Conservation (phyloP, 2,888 invertebrate species). For the Athalia cordata region DNA sequence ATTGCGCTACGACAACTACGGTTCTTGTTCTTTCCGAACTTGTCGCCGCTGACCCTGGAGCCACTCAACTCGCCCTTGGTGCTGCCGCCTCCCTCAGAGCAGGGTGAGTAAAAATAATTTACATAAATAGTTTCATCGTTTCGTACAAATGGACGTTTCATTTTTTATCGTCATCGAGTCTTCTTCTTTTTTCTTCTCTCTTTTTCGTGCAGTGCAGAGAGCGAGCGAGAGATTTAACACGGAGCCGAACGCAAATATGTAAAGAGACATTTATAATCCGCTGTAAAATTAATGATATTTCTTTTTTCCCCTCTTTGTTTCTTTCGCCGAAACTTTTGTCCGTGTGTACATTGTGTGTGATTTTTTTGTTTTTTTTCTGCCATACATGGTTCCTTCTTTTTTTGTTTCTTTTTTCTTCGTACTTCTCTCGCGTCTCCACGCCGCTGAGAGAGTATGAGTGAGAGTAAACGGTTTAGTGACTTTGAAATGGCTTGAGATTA, state of each 20-base stretch:
- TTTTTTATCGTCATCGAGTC: neutral
- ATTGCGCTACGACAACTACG: constrained; percentile 74
- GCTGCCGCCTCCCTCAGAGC: constrained; percentile 65
- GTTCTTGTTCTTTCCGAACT: constrained; percentile 85
- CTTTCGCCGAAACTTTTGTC: too few species aligned
- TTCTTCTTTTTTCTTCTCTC: neutral
- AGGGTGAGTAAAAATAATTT: constrained; percentile 62
- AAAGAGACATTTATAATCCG: too few species aligned
- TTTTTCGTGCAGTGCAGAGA: neutral
- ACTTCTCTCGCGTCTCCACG: neutral
- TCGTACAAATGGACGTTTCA: neutral
- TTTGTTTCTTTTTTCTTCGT: constrained; percentile 7
- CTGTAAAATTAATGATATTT: too few species aligned
- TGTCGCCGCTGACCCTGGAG: constrained; percentile 80
- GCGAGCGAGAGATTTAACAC: neutral
- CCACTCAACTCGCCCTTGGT: constrained; percentile 64
- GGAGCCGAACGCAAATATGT: too few species aligned
- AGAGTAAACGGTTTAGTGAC: neutral
- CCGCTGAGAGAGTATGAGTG: neutral
- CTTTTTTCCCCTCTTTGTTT: too few species aligned
- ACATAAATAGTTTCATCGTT: too few species aligned
- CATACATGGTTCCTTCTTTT: neutral
- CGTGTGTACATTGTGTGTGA: neutral
- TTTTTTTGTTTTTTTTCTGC: neutral
- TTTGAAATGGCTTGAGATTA: constrained; percentile 3